A percentile compares a stretch with the other conserved stretches of the same genome.
Evolutionary conservation across 2,113 vertebrate species (phyloP).

Genomic region (Phylloscopus trochilus): DNA sequence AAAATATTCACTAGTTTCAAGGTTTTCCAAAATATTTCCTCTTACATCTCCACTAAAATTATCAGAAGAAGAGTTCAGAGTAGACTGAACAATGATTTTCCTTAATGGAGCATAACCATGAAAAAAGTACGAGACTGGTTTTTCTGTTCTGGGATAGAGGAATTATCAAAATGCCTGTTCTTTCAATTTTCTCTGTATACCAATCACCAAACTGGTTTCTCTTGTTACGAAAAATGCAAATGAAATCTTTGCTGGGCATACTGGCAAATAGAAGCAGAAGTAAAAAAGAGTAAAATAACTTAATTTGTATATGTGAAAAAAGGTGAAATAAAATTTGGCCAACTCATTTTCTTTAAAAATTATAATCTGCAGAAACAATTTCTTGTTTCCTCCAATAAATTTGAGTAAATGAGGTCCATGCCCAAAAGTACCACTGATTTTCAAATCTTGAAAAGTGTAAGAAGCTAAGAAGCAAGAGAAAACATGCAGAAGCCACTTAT

Average conservation of each 20-base stretch:
- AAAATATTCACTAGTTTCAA: background rate
- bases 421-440: background rate
- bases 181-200: background rate
- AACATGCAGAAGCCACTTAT: background rate
- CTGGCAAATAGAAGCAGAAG: background rate
- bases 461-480: background rate
- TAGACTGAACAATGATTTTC: background rate
- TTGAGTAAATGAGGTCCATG: background rate
- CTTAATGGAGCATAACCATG: background rate
- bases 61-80: background rate
- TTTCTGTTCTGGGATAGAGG: background rate
- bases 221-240: background rate
- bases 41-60: background rate
- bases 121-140: background rate
- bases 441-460: background rate
- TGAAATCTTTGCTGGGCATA: background rate
- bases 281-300: background rate
- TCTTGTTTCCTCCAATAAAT: background rate
- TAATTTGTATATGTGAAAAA: background rate
- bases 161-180: background rate
- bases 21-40: background rate
- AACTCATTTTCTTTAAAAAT: background rate
- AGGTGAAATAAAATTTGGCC: background rate
- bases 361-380: background rate
- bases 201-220: background rate